These are phyloP conservation scores for Drosophila fungiperda DNA, from an alignment of 2,888 invertebrate species.

Conservation along the genomic window DNA sequence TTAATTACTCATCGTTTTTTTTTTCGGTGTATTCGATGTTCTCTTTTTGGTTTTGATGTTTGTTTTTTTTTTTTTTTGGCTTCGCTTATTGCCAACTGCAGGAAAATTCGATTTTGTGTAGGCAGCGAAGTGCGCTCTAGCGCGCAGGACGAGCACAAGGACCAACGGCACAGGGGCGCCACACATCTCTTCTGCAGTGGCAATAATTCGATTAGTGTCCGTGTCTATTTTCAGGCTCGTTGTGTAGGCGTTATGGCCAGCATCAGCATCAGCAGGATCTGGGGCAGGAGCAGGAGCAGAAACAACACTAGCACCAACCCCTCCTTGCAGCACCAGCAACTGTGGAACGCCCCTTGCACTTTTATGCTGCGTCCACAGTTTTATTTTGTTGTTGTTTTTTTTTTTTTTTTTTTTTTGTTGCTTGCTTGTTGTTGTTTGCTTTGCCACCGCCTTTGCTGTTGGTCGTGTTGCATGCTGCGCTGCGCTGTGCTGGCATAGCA, in stretches of 20 bases:
- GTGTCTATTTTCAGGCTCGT: slow-evolving; percentile 78
- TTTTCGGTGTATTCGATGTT: slow-evolving; percentile 4
- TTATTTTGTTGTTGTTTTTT: not conserved
- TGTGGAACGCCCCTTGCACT: slow-evolving; percentile 45
- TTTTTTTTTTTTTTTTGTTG: not conserved
- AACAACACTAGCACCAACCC: not conserved
- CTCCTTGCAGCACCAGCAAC: slow-evolving; percentile 14
- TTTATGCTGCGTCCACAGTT: slow-evolving; percentile 38
- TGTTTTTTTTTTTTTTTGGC: slow-evolving; percentile 4
- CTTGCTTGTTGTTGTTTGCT: slow-evolving; percentile 17
- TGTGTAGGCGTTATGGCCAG: slow-evolving; percentile 54
- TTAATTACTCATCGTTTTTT: slow-evolving; percentile 57
- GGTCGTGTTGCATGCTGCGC: slow-evolving; percentile 63
- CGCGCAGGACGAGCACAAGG: slow-evolving; percentile 56
- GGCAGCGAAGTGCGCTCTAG: slow-evolving; percentile 56
- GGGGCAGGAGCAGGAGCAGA: not conserved
- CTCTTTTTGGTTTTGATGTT: slow-evolving; percentile 7
- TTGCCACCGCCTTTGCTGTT: slow-evolving; percentile 34
- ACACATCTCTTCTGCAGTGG: slow-evolving; percentile 78
- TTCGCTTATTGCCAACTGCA: slow-evolving; percentile 34
- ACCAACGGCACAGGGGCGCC: slow-evolving; percentile 30
- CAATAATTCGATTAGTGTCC: slow-evolving; percentile 83
- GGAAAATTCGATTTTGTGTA: slow-evolving; percentile 65
- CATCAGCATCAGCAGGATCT: not conserved
- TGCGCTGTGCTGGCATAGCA: slow-evolving; percentile 29